Evolutionary conservation across 1,140 invertebrate species (phyloP).

Genomic region (Caenorhabditis briggsae): DNA sequence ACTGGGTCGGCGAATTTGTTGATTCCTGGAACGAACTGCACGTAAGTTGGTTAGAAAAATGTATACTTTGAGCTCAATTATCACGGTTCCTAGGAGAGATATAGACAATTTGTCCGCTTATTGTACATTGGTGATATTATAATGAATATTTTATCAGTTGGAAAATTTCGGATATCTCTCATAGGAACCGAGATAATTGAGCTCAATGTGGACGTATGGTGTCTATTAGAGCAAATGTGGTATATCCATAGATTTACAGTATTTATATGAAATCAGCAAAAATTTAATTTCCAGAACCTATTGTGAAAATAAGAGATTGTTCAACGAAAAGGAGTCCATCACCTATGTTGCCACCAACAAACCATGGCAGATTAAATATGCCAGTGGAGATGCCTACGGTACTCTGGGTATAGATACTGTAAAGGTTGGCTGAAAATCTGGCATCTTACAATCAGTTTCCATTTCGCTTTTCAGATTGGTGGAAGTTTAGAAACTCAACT

Average conservation of each 20-base stretch:
- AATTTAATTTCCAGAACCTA: neutral
- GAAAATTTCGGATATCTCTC: too few species aligned
- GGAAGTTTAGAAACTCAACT: constrained; percentile 57
- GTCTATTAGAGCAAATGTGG: too few species aligned
- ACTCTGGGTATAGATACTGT: constrained; percentile 36
- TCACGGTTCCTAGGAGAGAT: too few species aligned
- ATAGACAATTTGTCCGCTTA: too few species aligned
- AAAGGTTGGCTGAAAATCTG: neutral
- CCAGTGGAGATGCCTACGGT: constrained; percentile 61
- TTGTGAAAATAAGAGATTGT: constrained; percentile 39
- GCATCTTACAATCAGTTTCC: neutral
- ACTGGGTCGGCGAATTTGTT: constrained; percentile 61
- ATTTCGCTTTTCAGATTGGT: constrained; percentile 37
- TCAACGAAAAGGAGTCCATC: constrained; percentile 37
- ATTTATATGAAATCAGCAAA: neutral
- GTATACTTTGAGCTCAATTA: too few species aligned
- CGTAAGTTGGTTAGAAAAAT: neutral
- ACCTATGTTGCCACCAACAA: constrained; percentile 59
- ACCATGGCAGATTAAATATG: constrained; percentile 60
- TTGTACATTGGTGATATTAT: too few species aligned
- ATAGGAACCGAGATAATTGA: too few species aligned
- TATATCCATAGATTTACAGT: too few species aligned
- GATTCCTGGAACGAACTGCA: constrained; percentile 58
- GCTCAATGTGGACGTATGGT: too few species aligned
- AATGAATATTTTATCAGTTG: too few species aligned